A percentile compares a stretch with the other conserved stretches of the same genome.
Conservation (phyloP, 2,888 invertebrate genomes). For the Drosophila meridionalis region DNA sequence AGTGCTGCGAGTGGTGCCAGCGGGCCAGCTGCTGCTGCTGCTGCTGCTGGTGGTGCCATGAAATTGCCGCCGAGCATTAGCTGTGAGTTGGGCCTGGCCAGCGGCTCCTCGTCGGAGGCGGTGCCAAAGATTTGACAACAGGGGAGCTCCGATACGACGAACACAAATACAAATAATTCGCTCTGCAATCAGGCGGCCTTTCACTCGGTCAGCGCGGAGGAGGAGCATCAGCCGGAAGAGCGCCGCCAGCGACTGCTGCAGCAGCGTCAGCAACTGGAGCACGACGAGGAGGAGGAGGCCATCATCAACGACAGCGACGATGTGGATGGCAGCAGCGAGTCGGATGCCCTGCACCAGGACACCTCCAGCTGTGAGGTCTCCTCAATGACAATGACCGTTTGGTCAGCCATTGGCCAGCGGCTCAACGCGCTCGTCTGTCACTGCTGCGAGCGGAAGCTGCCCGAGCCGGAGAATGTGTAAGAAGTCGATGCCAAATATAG, state of each 20-base stretch:
- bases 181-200: slow-evolving; percentile 80
- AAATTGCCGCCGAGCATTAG: slow-evolving; percentile 73
- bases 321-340: slow-evolving; percentile 43
- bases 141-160: slow-evolving; percentile 80
- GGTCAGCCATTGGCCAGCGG: slow-evolving; percentile 84
- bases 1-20: slow-evolving; percentile 2
- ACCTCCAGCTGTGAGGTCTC: slow-evolving; percentile 84
- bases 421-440: slow-evolving; percentile 84
- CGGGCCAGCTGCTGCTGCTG: slow-evolving; percentile 46
- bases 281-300: slow-evolving; percentile 7
- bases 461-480: slow-evolving; percentile 85
- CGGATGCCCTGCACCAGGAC: slow-evolving; percentile 60
- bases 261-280: not conserved
- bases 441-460: slow-evolving; percentile 85
- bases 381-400: slow-evolving; percentile 84
- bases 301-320: slow-evolving; percentile 47
- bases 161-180: slow-evolving; percentile 81
- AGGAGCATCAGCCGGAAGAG: slow-evolving; percentile 3
- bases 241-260: not conserved
- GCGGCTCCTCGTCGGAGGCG: slow-evolving; percentile 78
- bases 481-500: slow-evolving; percentile 22
- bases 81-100: slow-evolving; percentile 81
- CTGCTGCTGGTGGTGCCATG: slow-evolving; percentile 47
- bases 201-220: slow-evolving; percentile 40
- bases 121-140: slow-evolving; percentile 85